These are phyloP conservation scores for Ferrisia virgata DNA, from an alignment of 2,888 invertebrate genomes.

Conservation along the genomic window DNA sequence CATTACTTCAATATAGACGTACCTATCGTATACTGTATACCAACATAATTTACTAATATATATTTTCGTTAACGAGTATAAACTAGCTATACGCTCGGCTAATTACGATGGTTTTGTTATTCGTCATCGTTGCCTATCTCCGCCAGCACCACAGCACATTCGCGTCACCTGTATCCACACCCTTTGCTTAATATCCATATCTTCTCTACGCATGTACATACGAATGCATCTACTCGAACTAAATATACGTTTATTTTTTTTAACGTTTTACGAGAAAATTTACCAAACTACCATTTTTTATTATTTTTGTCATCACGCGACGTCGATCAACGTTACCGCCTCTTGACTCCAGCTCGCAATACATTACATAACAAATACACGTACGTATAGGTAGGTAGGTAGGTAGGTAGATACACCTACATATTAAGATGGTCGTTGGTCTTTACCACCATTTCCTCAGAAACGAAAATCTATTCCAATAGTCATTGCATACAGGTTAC, in stretches of 20 bases:
- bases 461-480: too few relatives aligned
- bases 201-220: not conserved
- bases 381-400: too few relatives aligned
- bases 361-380: too few relatives aligned
- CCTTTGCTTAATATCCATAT: not conserved
- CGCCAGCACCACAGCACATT: not conserved
- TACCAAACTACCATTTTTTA: not conserved
- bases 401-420: too few relatives aligned
- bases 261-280: not conserved
- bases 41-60: too few relatives aligned
- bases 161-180: slow-evolving; percentile 25
- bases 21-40: too few relatives aligned
- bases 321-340: not conserved
- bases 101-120: slow-evolving; percentile 40
- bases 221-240: not conserved
- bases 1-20: not conserved
- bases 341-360: too few relatives aligned
- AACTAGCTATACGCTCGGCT: slow-evolving; percentile 32
- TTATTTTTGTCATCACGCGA: slow-evolving; percentile 4
- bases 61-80: slow-evolving; percentile 29
- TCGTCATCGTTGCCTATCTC: slow-evolving; percentile 41
- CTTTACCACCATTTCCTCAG: too few relatives aligned
- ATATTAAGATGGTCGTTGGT: not conserved
- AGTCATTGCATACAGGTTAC: not conserved
- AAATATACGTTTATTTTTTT: not conserved